Percentiles rank a stretch among this genome's conserved stretches.
phyloP scores from a whole-genome alignment of 2,888 invertebrate species.

The Dichetophora obliterata region DNA sequence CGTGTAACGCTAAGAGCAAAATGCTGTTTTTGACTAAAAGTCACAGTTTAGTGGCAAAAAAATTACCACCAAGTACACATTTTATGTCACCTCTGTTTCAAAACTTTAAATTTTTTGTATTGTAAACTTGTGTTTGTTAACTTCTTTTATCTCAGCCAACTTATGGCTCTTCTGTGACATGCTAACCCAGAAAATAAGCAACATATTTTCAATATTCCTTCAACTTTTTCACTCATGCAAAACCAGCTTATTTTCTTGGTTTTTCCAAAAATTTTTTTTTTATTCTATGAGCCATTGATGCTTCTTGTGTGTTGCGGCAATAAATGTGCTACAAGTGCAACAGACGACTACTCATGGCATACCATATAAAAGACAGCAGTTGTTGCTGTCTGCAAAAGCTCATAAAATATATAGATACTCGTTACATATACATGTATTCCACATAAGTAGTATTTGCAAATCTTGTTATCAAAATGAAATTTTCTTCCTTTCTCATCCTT shows the following conservation, averaged over 20 bases:
- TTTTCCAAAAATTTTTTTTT: neutral
- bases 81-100: too few relatives aligned
- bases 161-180: neutral
- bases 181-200: neutral
- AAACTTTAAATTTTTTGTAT: neutral
- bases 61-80: too few relatives aligned
- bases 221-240: neutral
- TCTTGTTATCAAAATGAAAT: slow-evolving; percentile 49
- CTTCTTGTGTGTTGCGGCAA: neutral
- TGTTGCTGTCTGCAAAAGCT: slow-evolving; percentile 10
- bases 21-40: slow-evolving; percentile 7
- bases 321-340: slow-evolving; percentile 22
- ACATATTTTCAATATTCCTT: neutral
- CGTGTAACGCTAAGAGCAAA: too few relatives aligned
- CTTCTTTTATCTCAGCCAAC: neutral
- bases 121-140: neutral
- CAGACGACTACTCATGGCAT: neutral
- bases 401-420: slow-evolving; percentile 11
- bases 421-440: neutral
- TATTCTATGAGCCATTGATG: neutral
- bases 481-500: slow-evolving; percentile 23
- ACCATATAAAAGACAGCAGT: neutral
- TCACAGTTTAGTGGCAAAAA: neutral
- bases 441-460: slow-evolving; percentile 46
- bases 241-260: slow-evolving; percentile 13